A percentile compares a stretch with the other conserved stretches of the same genome.
These are phyloP conservation scores for Crematogaster levior DNA, from an alignment of 2,888 invertebrate species.

Conservation along the genomic window DNA sequence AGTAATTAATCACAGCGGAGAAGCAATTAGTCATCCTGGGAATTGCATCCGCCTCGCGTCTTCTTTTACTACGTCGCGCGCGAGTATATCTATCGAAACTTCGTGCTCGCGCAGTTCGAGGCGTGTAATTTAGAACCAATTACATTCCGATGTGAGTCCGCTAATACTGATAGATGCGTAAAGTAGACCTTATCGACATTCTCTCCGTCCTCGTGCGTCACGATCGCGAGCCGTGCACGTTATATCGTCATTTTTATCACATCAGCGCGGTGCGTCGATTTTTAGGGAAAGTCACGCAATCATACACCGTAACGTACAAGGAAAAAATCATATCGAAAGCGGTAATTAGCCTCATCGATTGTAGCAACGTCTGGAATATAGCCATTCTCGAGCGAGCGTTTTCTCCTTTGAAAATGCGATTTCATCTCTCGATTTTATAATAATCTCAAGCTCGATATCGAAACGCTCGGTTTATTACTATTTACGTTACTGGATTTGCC, in stretches of 20 bases:
- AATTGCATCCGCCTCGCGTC: conserved; percentile 60
- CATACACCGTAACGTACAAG: too few relatives aligned
- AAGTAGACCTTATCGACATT: conserved; percentile 17
- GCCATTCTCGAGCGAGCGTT: conserved; percentile 13
- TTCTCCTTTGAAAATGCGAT: conserved; percentile 38
- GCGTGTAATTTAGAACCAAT: conserved; percentile 48
- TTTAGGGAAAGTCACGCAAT: conserved; percentile 3
- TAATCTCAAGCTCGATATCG: conserved; percentile 16
- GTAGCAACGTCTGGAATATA: conserved; percentile 34
- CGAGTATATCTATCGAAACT: conserved; percentile 12
- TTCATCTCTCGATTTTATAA: conserved; percentile 43
- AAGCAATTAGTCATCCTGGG: conserved; percentile 65
- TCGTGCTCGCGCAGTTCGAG: conserved; percentile 2
- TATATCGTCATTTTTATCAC: not conserved
- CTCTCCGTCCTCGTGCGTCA: not conserved
- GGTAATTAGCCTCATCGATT: conserved; percentile 44
- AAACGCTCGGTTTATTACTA: conserved; percentile 5
- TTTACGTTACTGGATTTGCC: conserved; percentile 5
- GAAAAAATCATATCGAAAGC: conserved; percentile 14
- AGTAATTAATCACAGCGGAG: conserved; percentile 64
- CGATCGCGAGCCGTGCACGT: not conserved
- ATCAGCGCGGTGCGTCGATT: conserved; percentile 18
- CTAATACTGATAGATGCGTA: conserved; percentile 35
- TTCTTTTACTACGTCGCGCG: conserved; percentile 56
- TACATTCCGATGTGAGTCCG: conserved; percentile 28